Base-by-base conservation (phyloP, 2,797 vertebrate species). In the Scleropages formosus region DNA sequence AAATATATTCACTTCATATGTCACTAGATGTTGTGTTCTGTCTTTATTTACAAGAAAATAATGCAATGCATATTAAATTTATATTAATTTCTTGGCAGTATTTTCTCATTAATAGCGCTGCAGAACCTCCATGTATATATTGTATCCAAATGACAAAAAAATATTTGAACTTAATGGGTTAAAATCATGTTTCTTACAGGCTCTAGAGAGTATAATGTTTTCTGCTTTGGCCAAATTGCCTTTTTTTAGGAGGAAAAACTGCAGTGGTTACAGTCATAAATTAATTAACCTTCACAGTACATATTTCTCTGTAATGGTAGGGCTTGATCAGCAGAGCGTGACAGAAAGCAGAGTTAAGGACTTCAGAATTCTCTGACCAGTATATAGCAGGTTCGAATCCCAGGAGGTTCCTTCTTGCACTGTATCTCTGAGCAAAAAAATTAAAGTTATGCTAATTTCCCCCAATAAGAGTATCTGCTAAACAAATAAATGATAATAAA, bases 401-500 rank as follows among this genome's bases (percentile, higher is more conserved):
- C 53, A 12, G 3, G 53, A 13, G 53, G 53, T 1, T 58, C 53
- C 12, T 56, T 10, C 12, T 1, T 56, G 53, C 53, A 56, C 18
- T 3, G 18, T 13, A 12, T 13, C 12, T 58, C 13, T 2, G 31
- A 39, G 31, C 6, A 39, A 39, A 39, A 60, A 72, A 53, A 24
- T 44, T 24, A 59, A 60, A 59, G 56, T 44, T 72, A n/a, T 72
- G 70, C 39, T 59, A 72, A 72, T 39, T 60, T 22, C 31, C 56
- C n/a, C 16, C 56, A 61, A 72, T 72, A 59, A 72, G 70, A 56
- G 20, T 72, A 56, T 71, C 51, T 71, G 22, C 68, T 71, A 39
- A 71, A 51, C 49, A 71, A 71, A 71, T 71, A 71, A 71, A 71
- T 39, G 31, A 13, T 59, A 72, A 72, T 61, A 72, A 56, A 44